Conservation (phyloP, 2,113 vertebrate genomes). For the Baryphthengus martii region DNA sequence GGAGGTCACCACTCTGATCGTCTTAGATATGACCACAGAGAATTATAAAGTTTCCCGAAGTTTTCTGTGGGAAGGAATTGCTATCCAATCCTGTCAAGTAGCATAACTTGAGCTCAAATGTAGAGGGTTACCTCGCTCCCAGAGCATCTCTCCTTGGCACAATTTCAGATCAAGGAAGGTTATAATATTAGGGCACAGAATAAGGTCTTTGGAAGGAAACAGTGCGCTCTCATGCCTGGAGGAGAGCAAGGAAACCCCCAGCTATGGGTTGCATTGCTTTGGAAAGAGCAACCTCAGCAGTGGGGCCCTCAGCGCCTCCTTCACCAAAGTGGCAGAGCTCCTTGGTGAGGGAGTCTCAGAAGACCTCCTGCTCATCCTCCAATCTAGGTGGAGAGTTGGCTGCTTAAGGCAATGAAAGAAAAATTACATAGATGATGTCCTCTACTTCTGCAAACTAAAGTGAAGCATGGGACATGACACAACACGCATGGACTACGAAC, state of each 20-base stretch:
- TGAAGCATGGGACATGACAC: constrained; percentile 22
- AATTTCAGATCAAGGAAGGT: neutral
- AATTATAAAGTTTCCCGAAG: neutral
- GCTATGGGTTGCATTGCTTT: neutral
- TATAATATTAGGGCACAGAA: neutral
- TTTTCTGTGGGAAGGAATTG: neutral
- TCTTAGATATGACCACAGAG: neutral
- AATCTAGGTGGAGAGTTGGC: neutral
- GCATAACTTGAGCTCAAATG: neutral
- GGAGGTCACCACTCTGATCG: neutral
- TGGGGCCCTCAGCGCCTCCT: neutral
- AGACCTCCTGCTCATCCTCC: neutral
- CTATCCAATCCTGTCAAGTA: neutral
- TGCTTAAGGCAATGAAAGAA: neutral
- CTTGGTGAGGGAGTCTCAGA: neutral
- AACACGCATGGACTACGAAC: neutral
- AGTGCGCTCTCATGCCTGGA: neutral
- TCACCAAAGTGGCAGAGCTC: neutral
- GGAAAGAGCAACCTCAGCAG: neutral
- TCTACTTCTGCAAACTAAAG: constrained; percentile 30
- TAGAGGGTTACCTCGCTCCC: neutral
- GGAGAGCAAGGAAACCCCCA: neutral
- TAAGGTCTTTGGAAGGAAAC: neutral
- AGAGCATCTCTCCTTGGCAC: neutral
- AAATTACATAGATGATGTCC: neutral